These are phyloP conservation scores for Bugulina stolonifera DNA, from an alignment of 2,888 invertebrate species.

Conservation along the genomic window DNA sequence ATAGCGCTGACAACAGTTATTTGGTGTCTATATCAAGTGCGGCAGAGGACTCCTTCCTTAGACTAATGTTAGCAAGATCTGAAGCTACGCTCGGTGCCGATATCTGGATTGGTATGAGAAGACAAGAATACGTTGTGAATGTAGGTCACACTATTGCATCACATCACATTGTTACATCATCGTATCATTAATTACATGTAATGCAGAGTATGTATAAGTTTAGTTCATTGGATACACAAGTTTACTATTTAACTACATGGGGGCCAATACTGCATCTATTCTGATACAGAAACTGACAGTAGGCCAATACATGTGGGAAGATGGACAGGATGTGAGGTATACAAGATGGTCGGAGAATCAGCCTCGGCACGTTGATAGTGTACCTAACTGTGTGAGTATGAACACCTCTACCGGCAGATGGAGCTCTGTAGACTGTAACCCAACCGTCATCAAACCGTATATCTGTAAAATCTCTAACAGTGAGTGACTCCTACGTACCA, in stretches of 20 bases:
- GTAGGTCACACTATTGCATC: background rate
- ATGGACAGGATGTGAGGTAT: background rate
- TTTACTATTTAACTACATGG: too few species aligned
- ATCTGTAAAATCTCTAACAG: conserved; percentile 6
- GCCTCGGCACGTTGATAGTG: background rate
- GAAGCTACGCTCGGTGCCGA: background rate
- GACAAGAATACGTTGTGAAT: conserved; percentile 5
- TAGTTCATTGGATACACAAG: too few species aligned
- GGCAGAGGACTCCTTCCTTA: background rate
- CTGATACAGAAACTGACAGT: background rate
- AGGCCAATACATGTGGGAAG: conserved; percentile 14
- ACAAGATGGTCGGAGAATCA: background rate
- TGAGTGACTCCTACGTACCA: too few species aligned
- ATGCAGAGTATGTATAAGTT: too few species aligned
- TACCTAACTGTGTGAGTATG: conserved; percentile 14
- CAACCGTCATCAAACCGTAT: conserved; percentile 6
- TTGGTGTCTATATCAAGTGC: background rate
- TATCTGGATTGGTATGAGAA: conserved; percentile 22
- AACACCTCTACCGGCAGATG: background rate
- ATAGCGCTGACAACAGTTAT: background rate
- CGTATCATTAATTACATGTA: too few species aligned
- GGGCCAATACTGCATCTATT: too few species aligned
- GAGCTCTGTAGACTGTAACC: conserved; percentile 10
- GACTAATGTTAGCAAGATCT: background rate
- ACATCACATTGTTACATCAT: too few species aligned